Base-by-base conservation (phyloP, 2,797 vertebrate species). In the Jordanella pulchra region DNA sequence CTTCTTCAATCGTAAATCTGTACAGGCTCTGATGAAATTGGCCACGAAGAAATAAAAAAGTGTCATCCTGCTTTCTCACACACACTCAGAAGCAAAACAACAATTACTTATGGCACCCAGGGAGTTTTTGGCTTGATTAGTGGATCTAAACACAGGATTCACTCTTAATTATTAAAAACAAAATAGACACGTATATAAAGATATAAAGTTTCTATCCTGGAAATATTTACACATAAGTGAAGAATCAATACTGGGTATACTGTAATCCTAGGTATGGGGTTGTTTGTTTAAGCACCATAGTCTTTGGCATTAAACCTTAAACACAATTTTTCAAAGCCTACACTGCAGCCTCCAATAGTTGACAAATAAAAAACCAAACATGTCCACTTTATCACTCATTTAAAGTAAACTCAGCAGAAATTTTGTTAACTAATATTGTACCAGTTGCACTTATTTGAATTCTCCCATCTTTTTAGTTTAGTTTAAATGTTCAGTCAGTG, bases 1-100 rank as follows among this genome's bases (percentile, higher is more conserved):
- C 72, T 79, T 81, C 89, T 91, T 88, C 91, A 88, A 91, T 87
- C 89, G 82, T 86, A 84, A 92, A 86, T 84, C 75, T 78, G 76
- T 78, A 73, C 64, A 88, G 79, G 89, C 88, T 93, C 93, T 90
- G 87, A 81, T 88, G 80, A 91, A 93, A 93, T 92, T 92, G 88
- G 72, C 75, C 75, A 71, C 83, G 86, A 69, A 89, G 73, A 79
- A 80, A 79, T 61, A 72, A 86, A 45, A 25, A 75, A 73, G 80
- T 84, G 80, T 89, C 85, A 88, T 70, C 69, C 69, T 35, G 68
- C 50, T 42, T 65, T 63, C 47, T 65, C 47, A 70, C 51, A 47
- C 30, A 66, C 42, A 72, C 48, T 56, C 55, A 73, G 13, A 77
- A 2, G 60, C 47, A 78, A 63, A 54, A 74, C 58, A 80, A 75